Evolutionary conservation across 2,113 vertebrate species (phyloP).

Genomic region (Anhinga rufa): DNA sequence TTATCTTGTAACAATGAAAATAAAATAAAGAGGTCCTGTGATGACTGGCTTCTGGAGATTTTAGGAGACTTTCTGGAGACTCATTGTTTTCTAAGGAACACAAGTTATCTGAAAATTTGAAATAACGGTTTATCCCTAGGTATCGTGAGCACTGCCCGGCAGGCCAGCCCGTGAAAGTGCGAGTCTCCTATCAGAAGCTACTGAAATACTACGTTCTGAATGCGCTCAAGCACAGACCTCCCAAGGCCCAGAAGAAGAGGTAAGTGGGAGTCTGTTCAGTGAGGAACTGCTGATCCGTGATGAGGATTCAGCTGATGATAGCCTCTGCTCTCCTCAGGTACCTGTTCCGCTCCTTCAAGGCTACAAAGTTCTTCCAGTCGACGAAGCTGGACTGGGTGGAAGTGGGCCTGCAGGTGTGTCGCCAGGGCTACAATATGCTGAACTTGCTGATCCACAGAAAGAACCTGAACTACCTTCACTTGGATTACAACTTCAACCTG

Average conservation of each 20-base stretch:
- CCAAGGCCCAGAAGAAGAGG: conserved; percentile 99
- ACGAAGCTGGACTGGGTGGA: conserved; percentile 99
- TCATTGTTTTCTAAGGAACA: not conserved
- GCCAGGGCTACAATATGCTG: conserved; percentile 99
- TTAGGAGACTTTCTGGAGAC: not conserved
- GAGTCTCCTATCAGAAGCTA: conserved; percentile 97
- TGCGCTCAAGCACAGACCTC: conserved; percentile 95
- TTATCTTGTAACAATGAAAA: not conserved
- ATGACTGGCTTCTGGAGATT: not conserved
- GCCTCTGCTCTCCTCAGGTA: conserved; percentile 75
- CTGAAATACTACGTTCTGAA: conserved; percentile 99
- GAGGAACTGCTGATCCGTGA: not conserved
- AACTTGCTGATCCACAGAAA: conserved; percentile 98
- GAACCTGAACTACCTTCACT: conserved; percentile 97
- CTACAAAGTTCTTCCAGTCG: conserved; percentile 98
- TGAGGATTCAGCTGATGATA: not conserved
- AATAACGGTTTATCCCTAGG: conserved; percentile 63
- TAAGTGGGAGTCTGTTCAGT: not conserved
- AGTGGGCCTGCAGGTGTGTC: conserved; percentile 95
- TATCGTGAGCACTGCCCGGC: conserved; percentile 98
- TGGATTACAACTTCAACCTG: conserved; percentile 98
- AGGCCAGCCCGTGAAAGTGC: conserved; percentile 96
- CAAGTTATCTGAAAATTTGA: not conserved
- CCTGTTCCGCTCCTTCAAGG: conserved; percentile 98
- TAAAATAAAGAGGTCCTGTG: not conserved